Percentiles rank a stretch among this genome's conserved stretches.
These are phyloP conservation scores for Catocala sponsa DNA, from an alignment of 2,888 invertebrate genomes.

Conservation along the genomic window DNA sequence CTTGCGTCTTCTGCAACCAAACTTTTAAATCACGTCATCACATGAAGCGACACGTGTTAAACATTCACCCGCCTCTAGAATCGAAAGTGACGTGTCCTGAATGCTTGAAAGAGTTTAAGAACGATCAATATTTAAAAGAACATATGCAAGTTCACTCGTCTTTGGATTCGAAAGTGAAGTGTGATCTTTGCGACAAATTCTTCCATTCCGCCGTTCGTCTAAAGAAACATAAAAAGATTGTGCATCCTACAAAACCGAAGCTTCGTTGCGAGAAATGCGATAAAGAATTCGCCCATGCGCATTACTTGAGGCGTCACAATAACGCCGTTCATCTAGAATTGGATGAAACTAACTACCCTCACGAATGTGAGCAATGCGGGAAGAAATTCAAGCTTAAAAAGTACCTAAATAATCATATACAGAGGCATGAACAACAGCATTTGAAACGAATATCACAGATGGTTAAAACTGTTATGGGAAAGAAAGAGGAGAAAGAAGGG, in stretches of 20 bases:
- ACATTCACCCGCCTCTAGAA: constrained; percentile 81
- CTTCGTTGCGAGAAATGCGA: constrained; percentile 78
- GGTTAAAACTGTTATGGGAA: constrained; percentile 81
- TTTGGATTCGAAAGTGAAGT: constrained; percentile 76
- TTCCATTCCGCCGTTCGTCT: constrained; percentile 79
- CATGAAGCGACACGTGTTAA: constrained; percentile 81
- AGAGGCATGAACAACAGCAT: constrained; percentile 81
- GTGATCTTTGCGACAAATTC: constrained; percentile 80
- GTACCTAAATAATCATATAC: constrained; percentile 79
- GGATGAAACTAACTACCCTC: constrained; percentile 74
- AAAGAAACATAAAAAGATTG: constrained; percentile 82
- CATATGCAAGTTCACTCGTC: constrained; percentile 83
- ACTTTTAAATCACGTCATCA: constrained; percentile 82
- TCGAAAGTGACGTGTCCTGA: constrained; percentile 82
- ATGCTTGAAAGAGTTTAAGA: constrained; percentile 82
- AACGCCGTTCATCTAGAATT: constrained; percentile 79
- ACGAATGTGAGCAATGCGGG: constrained; percentile 78
- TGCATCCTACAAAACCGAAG: constrained; percentile 79
- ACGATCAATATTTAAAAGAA: constrained; percentile 81
- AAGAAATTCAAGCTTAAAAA: constrained; percentile 82
- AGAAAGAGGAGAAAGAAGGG: constrained; percentile 54
- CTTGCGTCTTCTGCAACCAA: constrained; percentile 81
- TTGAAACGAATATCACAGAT: constrained; percentile 79
- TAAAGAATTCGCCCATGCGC: constrained; percentile 81
- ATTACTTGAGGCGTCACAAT: constrained; percentile 75